phyloP scores from a whole-genome alignment of 2,888 invertebrate genomes.

The Hirtodrosophila alboralis region DNA sequence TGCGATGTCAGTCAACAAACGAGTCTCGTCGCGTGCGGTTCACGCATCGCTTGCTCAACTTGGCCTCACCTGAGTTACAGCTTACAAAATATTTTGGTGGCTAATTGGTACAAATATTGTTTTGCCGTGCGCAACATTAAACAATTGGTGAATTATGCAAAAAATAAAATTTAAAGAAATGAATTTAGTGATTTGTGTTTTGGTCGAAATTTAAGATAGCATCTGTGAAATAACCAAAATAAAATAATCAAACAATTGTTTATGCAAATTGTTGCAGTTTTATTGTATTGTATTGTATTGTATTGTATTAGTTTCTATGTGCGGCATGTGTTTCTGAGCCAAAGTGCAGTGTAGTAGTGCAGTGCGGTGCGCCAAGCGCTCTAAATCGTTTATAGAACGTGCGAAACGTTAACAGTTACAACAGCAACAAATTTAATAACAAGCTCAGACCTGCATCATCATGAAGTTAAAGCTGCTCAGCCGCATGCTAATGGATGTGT shows the following conservation, averaged over 20 bases:
- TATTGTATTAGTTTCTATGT: slow-evolving; percentile 13
- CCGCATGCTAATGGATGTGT: slow-evolving; percentile 50
- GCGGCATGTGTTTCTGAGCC: too few species aligned
- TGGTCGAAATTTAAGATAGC: too few species aligned
- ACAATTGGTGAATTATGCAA: slow-evolving; percentile 31
- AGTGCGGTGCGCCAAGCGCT: slow-evolving; percentile 42
- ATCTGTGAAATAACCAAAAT: too few species aligned
- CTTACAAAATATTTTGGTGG: slow-evolving; percentile 11
- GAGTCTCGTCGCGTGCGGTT: slow-evolving; percentile 63
- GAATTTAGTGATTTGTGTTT: not conserved
- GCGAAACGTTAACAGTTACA: slow-evolving; percentile 51
- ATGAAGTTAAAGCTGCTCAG: slow-evolving; percentile 43
- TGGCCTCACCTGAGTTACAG: slow-evolving; percentile 23
- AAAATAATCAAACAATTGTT: not conserved
- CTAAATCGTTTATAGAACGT: slow-evolving; percentile 64
- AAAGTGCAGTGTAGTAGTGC: slow-evolving; percentile 26
- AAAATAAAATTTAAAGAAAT: slow-evolving; percentile 15
- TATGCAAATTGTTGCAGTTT: slow-evolving; percentile 5
- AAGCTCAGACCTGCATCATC: slow-evolving; percentile 26
- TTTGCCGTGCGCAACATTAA: slow-evolving; percentile 40
- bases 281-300: slow-evolving; percentile 2
- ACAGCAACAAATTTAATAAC: slow-evolving; percentile 27
- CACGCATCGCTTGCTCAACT: slow-evolving; percentile 38
- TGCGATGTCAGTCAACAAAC: slow-evolving; percentile 54
- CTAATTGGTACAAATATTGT: slow-evolving; percentile 16